phyloP scores from a whole-genome alignment of 2,888 invertebrate species.

The Diarsia brunnea region DNA sequence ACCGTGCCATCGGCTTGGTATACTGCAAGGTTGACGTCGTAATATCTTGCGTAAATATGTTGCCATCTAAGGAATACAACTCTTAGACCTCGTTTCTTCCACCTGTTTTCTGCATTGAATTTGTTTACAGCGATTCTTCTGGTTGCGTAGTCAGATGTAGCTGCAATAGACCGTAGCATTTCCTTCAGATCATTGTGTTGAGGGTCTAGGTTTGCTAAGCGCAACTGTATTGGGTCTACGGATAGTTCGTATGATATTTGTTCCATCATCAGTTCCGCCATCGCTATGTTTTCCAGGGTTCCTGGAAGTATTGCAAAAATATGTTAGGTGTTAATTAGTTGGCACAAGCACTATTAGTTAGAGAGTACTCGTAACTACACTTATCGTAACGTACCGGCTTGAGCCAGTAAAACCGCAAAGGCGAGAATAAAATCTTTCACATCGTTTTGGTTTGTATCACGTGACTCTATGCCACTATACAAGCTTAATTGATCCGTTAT shows the following conservation, averaged over 20 bases:
- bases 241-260: slow-evolving; percentile 89
- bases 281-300: slow-evolving; percentile 89
- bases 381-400: too few relatives aligned
- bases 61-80: slow-evolving; percentile 91
- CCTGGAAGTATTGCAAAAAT: slow-evolving; percentile 70
- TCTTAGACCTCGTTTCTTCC: slow-evolving; percentile 93
- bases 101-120: slow-evolving; percentile 92
- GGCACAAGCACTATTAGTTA: too few relatives aligned
- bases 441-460: too few relatives aligned
- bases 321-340: neutral
- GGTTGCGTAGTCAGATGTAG: slow-evolving; percentile 80
- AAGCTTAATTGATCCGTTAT: too few relatives aligned
- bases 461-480: too few relatives aligned
- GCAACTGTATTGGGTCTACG: slow-evolving; percentile 90
- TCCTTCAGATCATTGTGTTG: slow-evolving; percentile 75
- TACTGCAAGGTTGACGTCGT: slow-evolving; percentile 49
- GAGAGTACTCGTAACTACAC: too few relatives aligned
- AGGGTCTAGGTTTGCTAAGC: slow-evolving; percentile 86
- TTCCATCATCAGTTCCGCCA: slow-evolving; percentile 92
- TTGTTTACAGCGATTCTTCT: slow-evolving; percentile 84
- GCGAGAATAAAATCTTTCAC: too few relatives aligned
- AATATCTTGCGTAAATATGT: slow-evolving; percentile 61
- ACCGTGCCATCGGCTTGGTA: slow-evolving; percentile 90
- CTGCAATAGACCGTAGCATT: slow-evolving; percentile 88
- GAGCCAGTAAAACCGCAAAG: too few relatives aligned